Conservation (phyloP, 2,797 vertebrate genomes). For the Molossus alvarezi region DNA sequence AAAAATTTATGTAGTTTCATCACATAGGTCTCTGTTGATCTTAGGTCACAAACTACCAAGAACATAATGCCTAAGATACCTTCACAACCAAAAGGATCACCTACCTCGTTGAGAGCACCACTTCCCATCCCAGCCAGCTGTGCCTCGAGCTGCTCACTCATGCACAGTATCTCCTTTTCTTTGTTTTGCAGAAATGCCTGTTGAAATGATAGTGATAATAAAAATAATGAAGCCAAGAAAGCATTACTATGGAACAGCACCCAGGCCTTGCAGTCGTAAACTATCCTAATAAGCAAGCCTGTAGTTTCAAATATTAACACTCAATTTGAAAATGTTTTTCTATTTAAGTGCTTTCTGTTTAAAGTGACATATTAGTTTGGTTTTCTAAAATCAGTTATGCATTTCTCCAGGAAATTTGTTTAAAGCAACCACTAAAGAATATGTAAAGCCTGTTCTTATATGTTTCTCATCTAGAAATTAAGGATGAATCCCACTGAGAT, state of each 20-base stretch:
- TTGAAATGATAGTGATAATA: constrained; percentile 84
- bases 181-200: constrained; percentile 94
- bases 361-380: neutral
- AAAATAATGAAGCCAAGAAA: neutral
- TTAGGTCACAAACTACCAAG: neutral
- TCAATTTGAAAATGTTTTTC: neutral
- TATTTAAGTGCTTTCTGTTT: neutral
- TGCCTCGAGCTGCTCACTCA: constrained; percentile 92
- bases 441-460: neutral
- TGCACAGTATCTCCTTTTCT: constrained; percentile 94
- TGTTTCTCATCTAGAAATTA: neutral
- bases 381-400: neutral
- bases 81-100: neutral
- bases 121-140: constrained; percentile 91
- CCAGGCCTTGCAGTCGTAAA: neutral
- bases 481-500: neutral
- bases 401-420: neutral
- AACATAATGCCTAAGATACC: neutral
- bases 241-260: rapidly evolving
- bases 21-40: neutral
- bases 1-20: neutral
- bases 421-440: neutral
- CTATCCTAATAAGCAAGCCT: neutral
- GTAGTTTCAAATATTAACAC: neutral
- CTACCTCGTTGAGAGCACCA: constrained; percentile 89